Percentiles rank a stretch among this genome's conserved stretches.
These are phyloP conservation scores for Tolmerus cingulatus DNA, from an alignment of 2,888 invertebrate genomes.

Conservation along the genomic window DNA sequence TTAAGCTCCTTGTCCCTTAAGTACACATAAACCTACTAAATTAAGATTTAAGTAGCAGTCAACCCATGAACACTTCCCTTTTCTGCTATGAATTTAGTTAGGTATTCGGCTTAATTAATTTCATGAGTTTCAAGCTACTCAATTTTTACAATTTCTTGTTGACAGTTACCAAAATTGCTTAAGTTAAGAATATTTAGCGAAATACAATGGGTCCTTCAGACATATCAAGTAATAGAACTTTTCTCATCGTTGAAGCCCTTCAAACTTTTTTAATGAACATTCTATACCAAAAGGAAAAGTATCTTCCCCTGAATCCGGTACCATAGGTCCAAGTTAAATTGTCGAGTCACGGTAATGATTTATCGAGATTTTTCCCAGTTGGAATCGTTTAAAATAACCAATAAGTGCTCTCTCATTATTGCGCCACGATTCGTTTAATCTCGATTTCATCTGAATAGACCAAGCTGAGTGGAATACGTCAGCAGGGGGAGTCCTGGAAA, in stretches of 20 bases:
- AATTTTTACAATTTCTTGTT: not conserved
- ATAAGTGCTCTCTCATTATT: slow-evolving; percentile 44
- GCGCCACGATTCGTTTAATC: slow-evolving; percentile 47
- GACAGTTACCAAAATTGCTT: slow-evolving; percentile 16
- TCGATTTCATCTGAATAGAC: slow-evolving; percentile 34
- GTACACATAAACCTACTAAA: not conserved
- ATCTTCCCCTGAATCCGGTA: not conserved
- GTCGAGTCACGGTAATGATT: slow-evolving; percentile 48
- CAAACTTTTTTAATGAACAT: slow-evolving; percentile 47
- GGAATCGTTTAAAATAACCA: slow-evolving; percentile 30
- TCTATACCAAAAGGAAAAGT: slow-evolving; percentile 33
- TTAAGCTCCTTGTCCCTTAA: not conserved
- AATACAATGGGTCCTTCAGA: slow-evolving; percentile 7
- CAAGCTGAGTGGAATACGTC: slow-evolving; percentile 15
- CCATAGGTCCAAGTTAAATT: slow-evolving; percentile 43
- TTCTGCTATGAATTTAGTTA: not conserved
- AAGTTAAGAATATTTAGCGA: slow-evolving; percentile 2
- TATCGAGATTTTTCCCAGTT: slow-evolving; percentile 40
- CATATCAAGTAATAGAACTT: slow-evolving; percentile 11
- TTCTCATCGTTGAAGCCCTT: slow-evolving; percentile 19
- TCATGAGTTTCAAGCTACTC: not conserved
- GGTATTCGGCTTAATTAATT: not conserved
- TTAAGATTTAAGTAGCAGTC: not conserved
- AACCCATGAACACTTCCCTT: not conserved
- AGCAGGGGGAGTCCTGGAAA: not conserved